Conservation (phyloP, 2,113 vertebrate species). For the Alethe diademata region DNA sequence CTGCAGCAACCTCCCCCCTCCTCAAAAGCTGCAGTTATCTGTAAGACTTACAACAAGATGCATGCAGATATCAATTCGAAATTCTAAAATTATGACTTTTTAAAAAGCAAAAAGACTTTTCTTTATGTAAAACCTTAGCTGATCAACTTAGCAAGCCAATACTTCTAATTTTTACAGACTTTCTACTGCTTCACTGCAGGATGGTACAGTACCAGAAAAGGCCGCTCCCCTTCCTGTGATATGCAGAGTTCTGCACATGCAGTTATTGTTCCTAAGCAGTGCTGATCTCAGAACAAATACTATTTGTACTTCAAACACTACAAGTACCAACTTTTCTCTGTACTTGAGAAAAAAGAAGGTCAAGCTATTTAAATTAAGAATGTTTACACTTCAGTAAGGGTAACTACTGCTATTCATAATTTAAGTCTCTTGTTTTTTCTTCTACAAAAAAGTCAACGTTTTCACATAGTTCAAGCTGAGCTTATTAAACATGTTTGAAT, state of each 20-base stretch:
- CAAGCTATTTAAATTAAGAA: background rate
- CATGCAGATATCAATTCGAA: background rate
- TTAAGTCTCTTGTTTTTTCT: background rate
- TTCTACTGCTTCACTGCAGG: background rate
- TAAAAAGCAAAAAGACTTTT: background rate
- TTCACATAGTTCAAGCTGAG: background rate
- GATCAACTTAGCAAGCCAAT: background rate
- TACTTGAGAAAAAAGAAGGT: background rate
- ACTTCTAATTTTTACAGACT: background rate
- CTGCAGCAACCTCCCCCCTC: background rate
- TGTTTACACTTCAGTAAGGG: background rate
- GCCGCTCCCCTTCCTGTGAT: background rate
- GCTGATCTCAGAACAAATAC: background rate
- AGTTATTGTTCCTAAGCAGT: background rate
- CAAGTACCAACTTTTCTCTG: background rate
- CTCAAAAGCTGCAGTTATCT: background rate
- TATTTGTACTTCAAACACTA: background rate
- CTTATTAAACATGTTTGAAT: background rate
- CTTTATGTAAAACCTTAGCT: background rate
- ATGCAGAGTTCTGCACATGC: rapidly evolving
- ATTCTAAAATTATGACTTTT: rapidly evolving
- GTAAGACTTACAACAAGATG: background rate
- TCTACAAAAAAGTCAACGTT: background rate
- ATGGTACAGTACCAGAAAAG: background rate
- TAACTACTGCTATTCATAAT: background rate